Evolutionary conservation across 30 jellyfish, hydroid and myxozoan genomes (phyloP).

Genomic region (Pelagia noctiluca): DNA sequence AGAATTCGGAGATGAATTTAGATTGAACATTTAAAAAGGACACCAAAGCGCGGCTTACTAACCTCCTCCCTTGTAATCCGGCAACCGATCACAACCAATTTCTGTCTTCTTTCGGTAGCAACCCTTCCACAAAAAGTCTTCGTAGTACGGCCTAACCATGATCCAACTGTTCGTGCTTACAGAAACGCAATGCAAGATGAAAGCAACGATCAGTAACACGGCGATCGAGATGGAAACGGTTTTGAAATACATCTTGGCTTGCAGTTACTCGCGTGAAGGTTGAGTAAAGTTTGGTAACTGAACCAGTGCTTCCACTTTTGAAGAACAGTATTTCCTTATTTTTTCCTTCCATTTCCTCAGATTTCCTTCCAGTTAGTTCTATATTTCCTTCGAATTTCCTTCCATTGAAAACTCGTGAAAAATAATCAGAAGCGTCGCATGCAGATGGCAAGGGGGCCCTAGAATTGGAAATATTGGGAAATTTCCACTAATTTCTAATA

Average conservation of each 20-base stretch:
- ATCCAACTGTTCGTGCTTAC: slow-evolving; percentile 68
- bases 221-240: slow-evolving; percentile 46
- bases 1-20: background rate
- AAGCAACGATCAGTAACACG: slow-evolving; percentile 32
- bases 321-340: too few species aligned
- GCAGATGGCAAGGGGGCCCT: too few species aligned
- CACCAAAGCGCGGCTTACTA: slow-evolving; percentile 3
- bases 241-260: slow-evolving; percentile 48
- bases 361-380: too few species aligned
- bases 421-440: too few species aligned
- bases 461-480: too few species aligned
- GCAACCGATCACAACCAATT: slow-evolving; percentile 79
- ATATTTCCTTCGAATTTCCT: too few species aligned
- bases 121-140: slow-evolving; percentile 80
- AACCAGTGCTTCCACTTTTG: too few species aligned
- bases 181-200: slow-evolving; percentile 61
- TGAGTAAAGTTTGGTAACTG: too few species aligned
- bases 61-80: slow-evolving; percentile 85
- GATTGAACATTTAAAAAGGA: background rate
- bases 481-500: too few species aligned
- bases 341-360: too few species aligned
- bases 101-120: slow-evolving; percentile 68
- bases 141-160: slow-evolving; percentile 70
- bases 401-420: too few species aligned
- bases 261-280: too few species aligned